Base-by-base conservation (phyloP, 2,888 invertebrate genomes). In the Stictocephala bisonia region DNA sequence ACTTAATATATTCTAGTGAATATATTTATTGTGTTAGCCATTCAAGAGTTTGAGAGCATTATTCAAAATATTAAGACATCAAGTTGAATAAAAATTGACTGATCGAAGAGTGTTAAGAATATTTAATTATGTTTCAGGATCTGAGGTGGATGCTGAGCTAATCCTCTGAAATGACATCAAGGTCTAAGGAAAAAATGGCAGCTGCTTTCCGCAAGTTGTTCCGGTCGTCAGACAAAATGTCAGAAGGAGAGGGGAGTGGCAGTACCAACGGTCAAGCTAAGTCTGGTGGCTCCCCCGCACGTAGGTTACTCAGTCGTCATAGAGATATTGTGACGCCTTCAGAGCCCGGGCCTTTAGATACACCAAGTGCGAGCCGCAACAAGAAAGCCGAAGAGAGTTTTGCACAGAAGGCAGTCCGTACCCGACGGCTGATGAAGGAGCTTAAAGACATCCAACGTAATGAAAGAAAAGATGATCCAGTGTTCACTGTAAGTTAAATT, bases 351-450 rank as follows among this genome's bases (percentile, higher is more conserved):
- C 70, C 70, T 9, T 51, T 68, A 0, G 83, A 83, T 40, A 82
- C 81, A 73, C 79, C 82, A 4, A 79, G 81, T 11, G 79, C 82
- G 15, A 80, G 81, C n/a, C n/a, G n/a, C n/a, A n/a, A n/a, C n/a
- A n/a, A n/a, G n/a, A n/a, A n/a, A n/a, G n/a, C n/a, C n/a, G 31
- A 44, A n/a, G 68, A 71, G 15, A 44, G 31, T 26, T 64, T 86
- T 86, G 0, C 83, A 85, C 13, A 88, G 86, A 88, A 88, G 81
- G 88, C 88, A 56, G 90, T 91, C 68, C 89, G 94, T 77, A 89
- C 93, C 31, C 88, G 93, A 75, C 86, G 95, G 58, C 88, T 95
- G 73, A 95, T 95, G 94, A 94, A 94, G 83, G 94, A 94, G 81
- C 89, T 92, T 78, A 90, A 90, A 78, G 93, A 94, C 84, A 90